Conservation (phyloP, 2,797 vertebrate genomes). For the Liparis tanakae region DNA sequence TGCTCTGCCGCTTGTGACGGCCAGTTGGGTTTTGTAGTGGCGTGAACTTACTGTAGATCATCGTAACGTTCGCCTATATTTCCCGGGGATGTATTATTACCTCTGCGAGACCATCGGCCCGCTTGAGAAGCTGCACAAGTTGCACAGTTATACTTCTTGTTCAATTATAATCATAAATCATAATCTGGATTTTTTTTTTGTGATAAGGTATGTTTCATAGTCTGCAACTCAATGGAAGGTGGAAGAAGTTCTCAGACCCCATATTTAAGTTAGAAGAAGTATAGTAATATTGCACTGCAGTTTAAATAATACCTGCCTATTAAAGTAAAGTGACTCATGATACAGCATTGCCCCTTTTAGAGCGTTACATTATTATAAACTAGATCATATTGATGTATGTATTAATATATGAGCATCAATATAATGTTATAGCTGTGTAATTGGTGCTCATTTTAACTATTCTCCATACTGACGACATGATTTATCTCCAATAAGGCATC, state of each 20-base stretch:
- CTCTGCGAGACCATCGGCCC: not conserved
- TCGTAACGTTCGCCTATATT: not conserved
- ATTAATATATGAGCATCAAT: not conserved
- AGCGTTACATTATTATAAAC: not conserved
- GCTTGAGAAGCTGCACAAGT: not conserved
- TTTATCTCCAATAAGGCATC: not conserved
- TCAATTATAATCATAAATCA: not conserved
- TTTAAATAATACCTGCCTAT: no score
- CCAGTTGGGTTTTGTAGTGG: slow-evolving; percentile 21
- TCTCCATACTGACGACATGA: not conserved
- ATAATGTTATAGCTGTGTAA: not conserved
- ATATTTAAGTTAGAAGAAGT: not conserved
- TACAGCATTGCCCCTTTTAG: not conserved
- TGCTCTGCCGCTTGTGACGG: slow-evolving; percentile 34
- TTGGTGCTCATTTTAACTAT: not conserved
- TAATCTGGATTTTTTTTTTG: not conserved
- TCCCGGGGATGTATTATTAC: not conserved
- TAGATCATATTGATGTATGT: not conserved
- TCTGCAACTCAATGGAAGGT: not conserved
- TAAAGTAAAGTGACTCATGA: not conserved
- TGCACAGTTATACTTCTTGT: not conserved
- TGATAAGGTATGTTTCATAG: not conserved
- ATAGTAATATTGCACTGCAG: not conserved
- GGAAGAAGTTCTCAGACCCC: not conserved
- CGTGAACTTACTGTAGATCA: not conserved